Evolutionary conservation across 2,113 vertebrate genomes (phyloP).

Genomic region (Vidua chalybeata): DNA sequence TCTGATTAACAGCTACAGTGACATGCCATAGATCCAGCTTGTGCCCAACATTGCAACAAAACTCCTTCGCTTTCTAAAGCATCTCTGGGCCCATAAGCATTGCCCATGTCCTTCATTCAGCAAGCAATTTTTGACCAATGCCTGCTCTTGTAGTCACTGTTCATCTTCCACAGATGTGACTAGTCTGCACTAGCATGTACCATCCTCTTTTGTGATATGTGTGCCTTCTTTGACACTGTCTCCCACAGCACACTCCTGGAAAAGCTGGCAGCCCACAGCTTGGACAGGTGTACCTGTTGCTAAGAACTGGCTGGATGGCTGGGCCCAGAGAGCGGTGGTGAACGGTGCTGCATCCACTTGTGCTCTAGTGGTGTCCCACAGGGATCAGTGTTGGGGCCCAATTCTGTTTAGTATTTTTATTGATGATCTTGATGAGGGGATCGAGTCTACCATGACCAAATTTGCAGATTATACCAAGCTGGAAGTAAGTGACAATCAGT

Average conservation of each 20-base stretch:
- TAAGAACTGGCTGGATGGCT: neutral
- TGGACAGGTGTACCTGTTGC: neutral
- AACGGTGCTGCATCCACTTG: neutral
- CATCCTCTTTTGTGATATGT: fast-evolving
- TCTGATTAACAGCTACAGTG: neutral
- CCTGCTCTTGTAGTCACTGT: neutral
- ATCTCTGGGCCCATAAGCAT: neutral
- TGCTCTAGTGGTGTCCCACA: neutral
- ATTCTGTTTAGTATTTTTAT: neutral
- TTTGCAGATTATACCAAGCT: neutral
- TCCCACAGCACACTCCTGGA: neutral
- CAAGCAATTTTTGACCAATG: neutral
- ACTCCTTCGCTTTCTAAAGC: neutral
- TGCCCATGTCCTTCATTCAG: neutral
- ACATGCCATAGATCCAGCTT: neutral
- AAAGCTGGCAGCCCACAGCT: neutral
- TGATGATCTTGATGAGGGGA: neutral
- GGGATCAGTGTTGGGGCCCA: neutral
- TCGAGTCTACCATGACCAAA: neutral
- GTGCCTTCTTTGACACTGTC: neutral
- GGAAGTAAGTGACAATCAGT: neutral
- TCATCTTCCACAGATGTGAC: neutral
- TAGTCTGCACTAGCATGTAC: too few relatives aligned
- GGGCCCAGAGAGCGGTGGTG: neutral
- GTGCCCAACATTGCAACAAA: neutral